These are phyloP conservation scores for Eclectus roratus DNA, from an alignment of 2,113 vertebrate species.

Conservation along the genomic window DNA sequence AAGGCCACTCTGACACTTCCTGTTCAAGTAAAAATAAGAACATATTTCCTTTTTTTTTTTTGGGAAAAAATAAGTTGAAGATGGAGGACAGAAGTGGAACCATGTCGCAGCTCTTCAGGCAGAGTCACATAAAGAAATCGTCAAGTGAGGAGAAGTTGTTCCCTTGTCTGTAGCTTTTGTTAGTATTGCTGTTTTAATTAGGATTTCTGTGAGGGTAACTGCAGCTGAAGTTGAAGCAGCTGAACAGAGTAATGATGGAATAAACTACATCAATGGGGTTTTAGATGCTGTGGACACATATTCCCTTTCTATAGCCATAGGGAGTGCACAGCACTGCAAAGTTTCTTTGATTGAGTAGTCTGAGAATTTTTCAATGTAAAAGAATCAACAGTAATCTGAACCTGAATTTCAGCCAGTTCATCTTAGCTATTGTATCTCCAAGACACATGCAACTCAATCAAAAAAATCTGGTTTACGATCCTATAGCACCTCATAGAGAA, in stretches of 20 bases:
- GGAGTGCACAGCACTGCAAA: background rate
- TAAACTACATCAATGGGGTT: background rate
- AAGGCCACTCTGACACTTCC: background rate
- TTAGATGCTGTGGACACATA: background rate
- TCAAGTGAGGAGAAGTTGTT: background rate
- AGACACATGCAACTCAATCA: background rate
- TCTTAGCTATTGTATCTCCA: background rate
- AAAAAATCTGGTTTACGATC: background rate
- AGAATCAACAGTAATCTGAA: background rate
- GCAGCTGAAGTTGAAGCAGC: background rate
- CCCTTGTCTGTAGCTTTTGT: background rate
- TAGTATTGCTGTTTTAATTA: background rate
- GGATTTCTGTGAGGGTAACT: background rate
- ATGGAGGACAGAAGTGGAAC: background rate
- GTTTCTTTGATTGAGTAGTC: background rate
- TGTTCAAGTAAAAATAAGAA: background rate
- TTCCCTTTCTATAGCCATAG: background rate
- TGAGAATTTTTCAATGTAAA: background rate
- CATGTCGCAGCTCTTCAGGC: background rate
- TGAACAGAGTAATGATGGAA: background rate
- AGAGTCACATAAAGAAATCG: rapidly evolving
- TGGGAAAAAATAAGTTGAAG: background rate
- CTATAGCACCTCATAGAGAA: background rate
- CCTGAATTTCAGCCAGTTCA: background rate
- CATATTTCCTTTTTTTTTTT: background rate